phyloP scores from a whole-genome alignment of 1,140 invertebrate species.

The Grapholita molesta region DNA sequence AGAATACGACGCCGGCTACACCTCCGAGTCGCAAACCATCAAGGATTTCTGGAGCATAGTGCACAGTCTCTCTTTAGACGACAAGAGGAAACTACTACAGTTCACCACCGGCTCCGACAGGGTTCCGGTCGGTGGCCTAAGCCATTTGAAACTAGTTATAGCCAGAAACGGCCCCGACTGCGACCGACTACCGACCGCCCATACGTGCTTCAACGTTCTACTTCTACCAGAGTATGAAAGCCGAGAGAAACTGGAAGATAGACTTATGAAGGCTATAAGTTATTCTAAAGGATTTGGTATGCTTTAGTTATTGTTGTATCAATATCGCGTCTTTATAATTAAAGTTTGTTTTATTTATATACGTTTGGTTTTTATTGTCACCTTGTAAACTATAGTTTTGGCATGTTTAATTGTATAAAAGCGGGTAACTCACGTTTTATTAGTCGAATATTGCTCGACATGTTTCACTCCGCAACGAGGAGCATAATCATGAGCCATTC shows the following conservation, averaged over 20 bases:
- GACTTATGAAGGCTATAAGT: conserved; percentile 94
- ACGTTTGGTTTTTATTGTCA: conserved; percentile 36
- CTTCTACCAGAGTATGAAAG: conserved; percentile 93
- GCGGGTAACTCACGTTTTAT: no score
- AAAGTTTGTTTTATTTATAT: conserved; percentile 60
- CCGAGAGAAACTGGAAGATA: conserved; percentile 90
- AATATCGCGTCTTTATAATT: conserved; percentile 30
- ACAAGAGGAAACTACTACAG: conserved; percentile 94
- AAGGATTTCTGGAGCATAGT: conserved; percentile 97
- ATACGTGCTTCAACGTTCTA: conserved; percentile 98
- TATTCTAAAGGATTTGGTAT: conserved; percentile 93
- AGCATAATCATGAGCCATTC: no score
- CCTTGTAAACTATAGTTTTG: no score
- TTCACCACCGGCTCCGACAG: conserved; percentile 97
- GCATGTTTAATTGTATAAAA: no score
- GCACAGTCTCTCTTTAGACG: conserved; percentile 88
- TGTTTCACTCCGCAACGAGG: no score
- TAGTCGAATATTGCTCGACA: no score
- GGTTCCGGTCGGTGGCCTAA: conserved; percentile 95
- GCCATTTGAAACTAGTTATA: conserved; percentile 91
- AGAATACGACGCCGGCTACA: conserved; percentile 96
- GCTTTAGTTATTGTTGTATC: conserved; percentile 77
- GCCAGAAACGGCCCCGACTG: conserved; percentile 88
- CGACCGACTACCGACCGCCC: conserved; percentile 89
- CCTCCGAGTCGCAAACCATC: conserved; percentile 89